A percentile compares a stretch with the other conserved stretches of the same genome.
phyloP scores from a whole-genome alignment of 2,797 vertebrate genomes.

The Stomatorhinus walkeri region DNA sequence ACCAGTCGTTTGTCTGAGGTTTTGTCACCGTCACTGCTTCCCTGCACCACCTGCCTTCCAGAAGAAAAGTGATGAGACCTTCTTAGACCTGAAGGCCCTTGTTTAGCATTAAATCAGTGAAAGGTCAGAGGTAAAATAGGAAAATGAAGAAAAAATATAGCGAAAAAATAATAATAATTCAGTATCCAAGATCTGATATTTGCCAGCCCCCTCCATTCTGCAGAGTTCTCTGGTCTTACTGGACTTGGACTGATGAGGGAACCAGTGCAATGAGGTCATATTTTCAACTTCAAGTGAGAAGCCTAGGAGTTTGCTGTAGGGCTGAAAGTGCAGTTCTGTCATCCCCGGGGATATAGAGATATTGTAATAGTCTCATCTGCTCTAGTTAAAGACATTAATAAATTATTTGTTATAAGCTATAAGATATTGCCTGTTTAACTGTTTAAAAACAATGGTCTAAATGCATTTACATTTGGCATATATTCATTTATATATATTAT shows the following conservation, averaged over 20 bases:
- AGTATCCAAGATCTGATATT: neutral
- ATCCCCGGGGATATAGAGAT: neutral
- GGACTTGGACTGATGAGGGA: neutral
- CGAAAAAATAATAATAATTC: neutral
- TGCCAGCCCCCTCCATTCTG: neutral
- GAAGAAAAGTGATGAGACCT: neutral
- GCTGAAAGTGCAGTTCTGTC: neutral
- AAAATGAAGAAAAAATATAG: neutral
- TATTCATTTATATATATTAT: neutral
- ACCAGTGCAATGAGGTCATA: neutral
- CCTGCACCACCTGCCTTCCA: neutral
- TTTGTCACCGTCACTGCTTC: neutral
- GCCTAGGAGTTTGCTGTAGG: neutral
- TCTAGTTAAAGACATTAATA: constrained; percentile 4
- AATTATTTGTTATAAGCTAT: neutral
- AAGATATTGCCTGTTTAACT: neutral
- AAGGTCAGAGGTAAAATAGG: neutral
- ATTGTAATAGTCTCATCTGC: neutral
- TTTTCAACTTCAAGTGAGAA: neutral
- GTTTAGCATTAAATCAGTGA: neutral
- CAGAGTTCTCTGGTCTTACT: neutral
- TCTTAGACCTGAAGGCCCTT: neutral
- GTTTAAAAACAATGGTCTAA: neutral
- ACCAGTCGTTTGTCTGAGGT: neutral
- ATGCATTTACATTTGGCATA: neutral